A percentile compares a stretch with the other conserved stretches of the same genome.
Conservation (phyloP, 1,140 invertebrate genomes). For the Chionoecetes opilio region DNA sequence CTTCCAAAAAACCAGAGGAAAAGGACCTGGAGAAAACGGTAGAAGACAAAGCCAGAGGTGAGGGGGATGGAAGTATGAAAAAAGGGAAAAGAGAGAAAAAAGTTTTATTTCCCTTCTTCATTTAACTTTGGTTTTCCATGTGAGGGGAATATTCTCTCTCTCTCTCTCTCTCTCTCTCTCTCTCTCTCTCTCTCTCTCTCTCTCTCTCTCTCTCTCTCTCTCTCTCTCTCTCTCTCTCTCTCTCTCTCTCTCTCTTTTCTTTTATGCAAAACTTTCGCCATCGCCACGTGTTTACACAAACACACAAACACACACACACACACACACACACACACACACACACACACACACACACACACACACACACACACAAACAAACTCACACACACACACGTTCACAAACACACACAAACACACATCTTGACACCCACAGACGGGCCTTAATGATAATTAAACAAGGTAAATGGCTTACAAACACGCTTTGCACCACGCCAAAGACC, state of each 20-base stretch:
- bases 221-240: neutral
- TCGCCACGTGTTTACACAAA: neutral
- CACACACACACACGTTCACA: conserved; percentile 63
- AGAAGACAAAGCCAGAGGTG: neutral
- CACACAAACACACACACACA: too few relatives aligned
- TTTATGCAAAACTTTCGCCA: too few relatives aligned
- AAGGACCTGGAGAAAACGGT: neutral
- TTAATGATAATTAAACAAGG: conserved; percentile 21
- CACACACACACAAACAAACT: conserved; percentile 37
- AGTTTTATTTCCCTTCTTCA: neutral
- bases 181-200: conserved; percentile 36
- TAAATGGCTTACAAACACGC: conserved; percentile 7
- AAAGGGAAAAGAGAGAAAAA: neutral
- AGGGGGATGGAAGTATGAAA: neutral
- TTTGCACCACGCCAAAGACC: neutral
- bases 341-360: conserved; percentile 52
- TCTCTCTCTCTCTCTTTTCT: conserved; percentile 24
- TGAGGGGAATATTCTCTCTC: neutral
- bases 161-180: conserved; percentile 40
- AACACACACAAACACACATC: conserved; percentile 20
- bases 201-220: conserved; percentile 37
- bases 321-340: conserved; percentile 47
- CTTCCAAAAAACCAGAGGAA: neutral
- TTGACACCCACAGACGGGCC: neutral
- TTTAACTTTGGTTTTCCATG: neutral